These are phyloP conservation scores for Papilio machaon DNA, from an alignment of 1,140 invertebrate species.

Conservation along the genomic window DNA sequence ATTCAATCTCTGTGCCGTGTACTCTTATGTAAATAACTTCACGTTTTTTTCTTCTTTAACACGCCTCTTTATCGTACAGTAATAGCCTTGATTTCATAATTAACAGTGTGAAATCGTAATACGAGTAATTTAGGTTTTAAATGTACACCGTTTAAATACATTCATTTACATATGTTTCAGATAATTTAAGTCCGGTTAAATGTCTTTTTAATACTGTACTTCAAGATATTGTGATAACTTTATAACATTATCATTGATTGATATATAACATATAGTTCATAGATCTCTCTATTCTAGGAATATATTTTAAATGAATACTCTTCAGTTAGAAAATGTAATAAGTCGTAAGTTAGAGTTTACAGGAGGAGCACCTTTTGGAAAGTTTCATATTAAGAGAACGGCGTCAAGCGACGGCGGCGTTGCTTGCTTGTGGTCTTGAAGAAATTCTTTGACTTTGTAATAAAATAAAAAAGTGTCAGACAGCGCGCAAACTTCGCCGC, in stretches of 20 bases:
- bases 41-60: conserved; percentile 53
- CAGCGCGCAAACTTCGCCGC: conserved; percentile 49
- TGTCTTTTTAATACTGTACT: neutral
- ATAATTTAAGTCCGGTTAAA: conserved; percentile 20
- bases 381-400: conserved; percentile 48
- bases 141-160: conserved; percentile 23
- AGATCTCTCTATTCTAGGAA: neutral
- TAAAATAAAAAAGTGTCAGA: conserved; percentile 35
- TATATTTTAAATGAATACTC: conserved; percentile 19
- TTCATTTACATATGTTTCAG: conserved; percentile 38
- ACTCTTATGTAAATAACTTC: conserved; percentile 65
- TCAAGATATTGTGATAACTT: neutral
- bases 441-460: conserved; percentile 42
- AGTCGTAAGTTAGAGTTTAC: conserved; percentile 31
- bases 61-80: conserved; percentile 49
- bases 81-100: conserved; percentile 65
- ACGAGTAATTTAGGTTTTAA: conserved; percentile 40
- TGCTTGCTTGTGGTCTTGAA: conserved; percentile 37
- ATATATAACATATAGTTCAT: too few species aligned
- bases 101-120: conserved; percentile 57
- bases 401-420: conserved; percentile 40
- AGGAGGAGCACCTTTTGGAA: conserved; percentile 32
- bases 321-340: conserved; percentile 37
- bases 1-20: conserved; percentile 65
- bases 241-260: neutral